phyloP scores from a whole-genome alignment of 2,113 vertebrate species.

The Paralichthys olivaceus region DNA sequence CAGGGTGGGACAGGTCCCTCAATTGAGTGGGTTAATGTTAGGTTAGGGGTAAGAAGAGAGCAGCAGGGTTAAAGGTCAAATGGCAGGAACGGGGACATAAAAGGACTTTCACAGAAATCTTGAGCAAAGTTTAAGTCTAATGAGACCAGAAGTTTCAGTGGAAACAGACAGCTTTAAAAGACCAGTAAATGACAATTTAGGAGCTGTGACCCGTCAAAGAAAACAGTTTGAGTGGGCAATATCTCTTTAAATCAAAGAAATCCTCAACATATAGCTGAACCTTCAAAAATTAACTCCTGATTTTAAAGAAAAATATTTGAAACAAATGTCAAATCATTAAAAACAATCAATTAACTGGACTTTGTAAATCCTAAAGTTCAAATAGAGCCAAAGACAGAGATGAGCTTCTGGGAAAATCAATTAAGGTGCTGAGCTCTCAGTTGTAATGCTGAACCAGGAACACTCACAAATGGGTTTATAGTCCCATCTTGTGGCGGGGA shows the following conservation, averaged over 20 bases:
- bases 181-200: background rate
- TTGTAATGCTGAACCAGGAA: conserved; percentile 4
- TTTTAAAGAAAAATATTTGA: background rate
- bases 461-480: conserved; percentile 29
- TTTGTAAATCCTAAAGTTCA: background rate
- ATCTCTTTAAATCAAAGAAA: background rate
- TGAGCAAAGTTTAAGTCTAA: conserved; percentile 14
- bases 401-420: conserved; percentile 5
- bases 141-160: background rate
- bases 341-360: background rate
- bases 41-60: conserved; percentile 47
- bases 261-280: background rate
- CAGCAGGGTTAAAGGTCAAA: conserved; percentile 51
- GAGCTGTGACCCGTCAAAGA: too few species aligned
- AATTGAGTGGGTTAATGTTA: conserved; percentile 32
- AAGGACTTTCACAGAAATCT: conserved; percentile 21
- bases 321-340: background rate
- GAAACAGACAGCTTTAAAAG: conserved; percentile 3
- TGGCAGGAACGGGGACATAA: conserved; percentile 1
- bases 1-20: conserved; percentile 5
- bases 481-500: conserved; percentile 72
- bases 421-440: background rate
- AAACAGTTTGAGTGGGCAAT: too few species aligned
- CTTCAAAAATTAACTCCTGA: too few species aligned
- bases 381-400: background rate